These are phyloP conservation scores for Tenrec ecaudatus DNA, from an alignment of 2,113 vertebrate genomes.

Conservation along the genomic window DNA sequence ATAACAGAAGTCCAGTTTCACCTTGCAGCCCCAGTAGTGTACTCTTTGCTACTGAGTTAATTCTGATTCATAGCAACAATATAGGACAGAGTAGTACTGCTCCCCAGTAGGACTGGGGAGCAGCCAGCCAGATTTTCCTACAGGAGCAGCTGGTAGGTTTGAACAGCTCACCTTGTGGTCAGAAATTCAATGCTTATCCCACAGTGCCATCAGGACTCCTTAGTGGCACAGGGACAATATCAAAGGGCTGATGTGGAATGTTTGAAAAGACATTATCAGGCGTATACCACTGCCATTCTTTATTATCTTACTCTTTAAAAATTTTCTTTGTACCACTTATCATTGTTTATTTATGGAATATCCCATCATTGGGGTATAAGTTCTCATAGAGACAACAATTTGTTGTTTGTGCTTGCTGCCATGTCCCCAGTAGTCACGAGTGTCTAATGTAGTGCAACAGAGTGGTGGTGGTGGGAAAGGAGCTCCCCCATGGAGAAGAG, in stretches of 20 bases:
- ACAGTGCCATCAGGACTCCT: too few relatives aligned
- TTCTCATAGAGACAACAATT: too few relatives aligned
- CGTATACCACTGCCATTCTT: not conserved
- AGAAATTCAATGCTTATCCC: too few relatives aligned
- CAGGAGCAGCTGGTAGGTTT: too few relatives aligned
- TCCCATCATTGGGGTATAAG: conserved; percentile 19
- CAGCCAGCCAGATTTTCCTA: too few relatives aligned
- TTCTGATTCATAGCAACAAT: too few relatives aligned
- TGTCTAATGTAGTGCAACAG: not conserved
- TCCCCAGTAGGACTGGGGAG: too few relatives aligned
- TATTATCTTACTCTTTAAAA: not conserved
- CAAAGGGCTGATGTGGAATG: not conserved
- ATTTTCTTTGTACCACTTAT: not conserved
- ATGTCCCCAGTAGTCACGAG: not conserved
- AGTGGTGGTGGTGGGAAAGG: not conserved
- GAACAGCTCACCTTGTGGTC: too few relatives aligned
- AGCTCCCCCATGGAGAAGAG: not conserved
- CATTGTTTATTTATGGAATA: not conserved
- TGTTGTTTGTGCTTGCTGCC: not conserved
- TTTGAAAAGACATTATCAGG: conserved; percentile 14
- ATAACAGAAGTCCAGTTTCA: not conserved
- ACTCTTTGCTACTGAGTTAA: too few relatives aligned
- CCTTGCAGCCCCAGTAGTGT: not conserved
- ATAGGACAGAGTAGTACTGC: too few relatives aligned
- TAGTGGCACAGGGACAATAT: too few relatives aligned